phyloP scores from a whole-genome alignment of 2,113 vertebrate species.

The Passer domesticus region DNA sequence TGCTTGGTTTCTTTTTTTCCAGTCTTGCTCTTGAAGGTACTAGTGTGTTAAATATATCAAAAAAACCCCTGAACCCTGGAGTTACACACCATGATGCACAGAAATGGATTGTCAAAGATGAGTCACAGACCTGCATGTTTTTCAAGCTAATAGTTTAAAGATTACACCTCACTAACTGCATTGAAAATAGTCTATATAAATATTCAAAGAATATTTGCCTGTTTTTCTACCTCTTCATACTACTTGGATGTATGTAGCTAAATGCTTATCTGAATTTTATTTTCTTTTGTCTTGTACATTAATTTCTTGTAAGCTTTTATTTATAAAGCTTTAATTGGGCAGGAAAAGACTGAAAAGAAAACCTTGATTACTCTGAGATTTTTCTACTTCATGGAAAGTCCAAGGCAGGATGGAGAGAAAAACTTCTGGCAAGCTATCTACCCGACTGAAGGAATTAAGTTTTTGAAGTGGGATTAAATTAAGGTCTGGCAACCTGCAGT shows the following conservation, averaged over 20 bases:
- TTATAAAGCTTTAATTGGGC: background rate
- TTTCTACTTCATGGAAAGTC: background rate
- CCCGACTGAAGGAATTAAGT: background rate
- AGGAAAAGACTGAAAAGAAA: background rate
- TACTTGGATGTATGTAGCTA: background rate
- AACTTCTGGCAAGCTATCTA: conserved; percentile 2
- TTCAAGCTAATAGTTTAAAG: background rate
- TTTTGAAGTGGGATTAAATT: conserved; percentile 46
- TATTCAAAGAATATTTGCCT: background rate
- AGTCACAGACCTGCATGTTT: background rate
- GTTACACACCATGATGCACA: background rate
- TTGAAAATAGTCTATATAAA: background rate
- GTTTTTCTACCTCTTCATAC: background rate
- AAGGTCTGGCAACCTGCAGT: conserved; percentile 23
- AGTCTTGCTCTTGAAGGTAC: background rate
- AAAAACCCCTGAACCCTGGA: fast-evolving
- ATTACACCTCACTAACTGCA: background rate
- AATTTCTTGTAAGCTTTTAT: background rate
- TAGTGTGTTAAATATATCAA: background rate
- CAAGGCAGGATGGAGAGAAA: background rate
- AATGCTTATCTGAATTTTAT: background rate
- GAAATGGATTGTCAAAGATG: background rate
- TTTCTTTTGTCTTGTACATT: background rate
- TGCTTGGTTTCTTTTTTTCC: background rate
- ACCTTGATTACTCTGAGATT: background rate